Conservation (phyloP, 1,140 invertebrate species). For the Antheraea mylitta region DNA sequence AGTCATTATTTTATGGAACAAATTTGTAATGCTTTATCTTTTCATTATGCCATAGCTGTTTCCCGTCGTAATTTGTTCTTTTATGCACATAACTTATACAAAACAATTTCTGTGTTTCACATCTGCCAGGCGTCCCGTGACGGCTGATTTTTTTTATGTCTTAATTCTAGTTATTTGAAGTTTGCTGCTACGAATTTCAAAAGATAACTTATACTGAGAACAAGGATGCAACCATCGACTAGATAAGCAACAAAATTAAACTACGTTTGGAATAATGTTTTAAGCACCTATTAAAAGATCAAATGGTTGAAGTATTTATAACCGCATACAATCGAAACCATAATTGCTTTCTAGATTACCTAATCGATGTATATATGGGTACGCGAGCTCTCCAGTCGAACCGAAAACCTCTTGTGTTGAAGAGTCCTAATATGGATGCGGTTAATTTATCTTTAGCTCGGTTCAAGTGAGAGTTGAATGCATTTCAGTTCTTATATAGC, state of each 20-base stretch:
- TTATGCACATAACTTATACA: no score
- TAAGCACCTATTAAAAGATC: not conserved
- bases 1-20: no score
- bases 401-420: not conserved
- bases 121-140: no score
- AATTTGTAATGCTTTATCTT: no score
- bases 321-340: not conserved
- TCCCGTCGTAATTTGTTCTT: no score
- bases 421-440: not conserved
- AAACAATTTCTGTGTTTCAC: no score
- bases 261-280: not conserved
- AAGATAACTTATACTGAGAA: no score
- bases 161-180: no score
- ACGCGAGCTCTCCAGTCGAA: not conserved
- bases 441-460: conserved; percentile 1
- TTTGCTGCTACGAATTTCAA: no score
- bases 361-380: not conserved
- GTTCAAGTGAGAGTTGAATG: not conserved
- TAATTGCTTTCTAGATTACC: not conserved
- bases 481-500: not conserved
- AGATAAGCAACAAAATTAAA: not conserved
- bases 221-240: no score
- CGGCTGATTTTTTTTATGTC: no score
- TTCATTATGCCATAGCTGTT: no score
- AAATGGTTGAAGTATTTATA: not conserved